Percentiles rank a stretch among this genome's conserved stretches.
Conservation (phyloP, 1,140 invertebrate genomes). For the Solen grandis region DNA sequence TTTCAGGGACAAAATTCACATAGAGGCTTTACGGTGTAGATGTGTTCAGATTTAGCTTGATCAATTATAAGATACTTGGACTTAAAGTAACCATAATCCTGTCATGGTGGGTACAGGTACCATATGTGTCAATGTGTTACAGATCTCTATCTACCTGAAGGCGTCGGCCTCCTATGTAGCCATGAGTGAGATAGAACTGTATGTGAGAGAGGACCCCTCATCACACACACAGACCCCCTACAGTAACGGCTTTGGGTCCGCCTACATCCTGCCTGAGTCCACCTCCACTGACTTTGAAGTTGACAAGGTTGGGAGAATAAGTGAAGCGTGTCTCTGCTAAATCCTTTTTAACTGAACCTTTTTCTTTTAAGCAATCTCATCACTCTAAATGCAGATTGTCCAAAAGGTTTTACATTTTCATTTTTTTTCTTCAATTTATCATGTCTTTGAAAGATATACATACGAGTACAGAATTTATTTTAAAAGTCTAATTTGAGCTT, state of each 20-base stretch:
- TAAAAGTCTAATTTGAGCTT: too few relatives aligned
- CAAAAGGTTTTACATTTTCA: too few relatives aligned
- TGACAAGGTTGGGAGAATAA: conserved; percentile 56
- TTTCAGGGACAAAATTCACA: not conserved
- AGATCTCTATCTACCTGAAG: conserved; percentile 57
- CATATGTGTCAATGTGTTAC: conserved; percentile 3
- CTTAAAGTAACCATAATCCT: not conserved
- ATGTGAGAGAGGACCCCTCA: conserved; percentile 67
- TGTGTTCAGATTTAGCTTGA: not conserved
- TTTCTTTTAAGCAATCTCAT: too few relatives aligned
- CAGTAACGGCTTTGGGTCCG: conserved; percentile 56
- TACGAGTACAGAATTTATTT: too few relatives aligned
- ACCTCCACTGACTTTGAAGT: conserved; percentile 52
- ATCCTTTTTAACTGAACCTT: too few relatives aligned
- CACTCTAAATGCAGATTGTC: too few relatives aligned
- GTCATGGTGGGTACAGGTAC: too few relatives aligned
- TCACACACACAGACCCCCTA: conserved; percentile 62
- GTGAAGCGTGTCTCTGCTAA: too few relatives aligned
- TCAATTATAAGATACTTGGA: not conserved
- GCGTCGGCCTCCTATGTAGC: conserved; percentile 45
- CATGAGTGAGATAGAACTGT: conserved; percentile 68
- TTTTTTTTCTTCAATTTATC: too few relatives aligned
- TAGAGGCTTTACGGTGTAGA: not conserved
- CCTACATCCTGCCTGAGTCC: conserved; percentile 56
- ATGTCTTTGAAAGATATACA: too few relatives aligned